Conservation (phyloP, 2,113 vertebrate genomes). For the Anhinga anhinga region DNA sequence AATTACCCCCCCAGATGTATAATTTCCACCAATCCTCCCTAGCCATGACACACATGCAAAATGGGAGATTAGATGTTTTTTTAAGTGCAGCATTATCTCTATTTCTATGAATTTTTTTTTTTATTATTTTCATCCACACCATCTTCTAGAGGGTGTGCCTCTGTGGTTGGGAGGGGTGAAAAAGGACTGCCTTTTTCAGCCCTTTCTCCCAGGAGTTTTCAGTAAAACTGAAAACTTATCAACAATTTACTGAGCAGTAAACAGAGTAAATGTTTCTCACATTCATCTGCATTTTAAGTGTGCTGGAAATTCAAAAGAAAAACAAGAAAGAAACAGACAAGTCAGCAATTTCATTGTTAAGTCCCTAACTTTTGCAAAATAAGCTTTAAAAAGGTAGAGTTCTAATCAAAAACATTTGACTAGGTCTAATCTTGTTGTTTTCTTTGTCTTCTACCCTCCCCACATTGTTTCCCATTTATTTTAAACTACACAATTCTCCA, state of each 20-base stretch:
- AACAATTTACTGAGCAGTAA: not conserved
- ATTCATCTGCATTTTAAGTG: not conserved
- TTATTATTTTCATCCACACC: accelerated
- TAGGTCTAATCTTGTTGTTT: not conserved
- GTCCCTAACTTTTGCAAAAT: not conserved
- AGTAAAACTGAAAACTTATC: not conserved
- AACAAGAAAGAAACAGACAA: not conserved
- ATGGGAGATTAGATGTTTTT: not conserved
- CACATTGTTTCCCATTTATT: not conserved
- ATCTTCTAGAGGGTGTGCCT: not conserved
- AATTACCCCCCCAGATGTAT: not conserved
- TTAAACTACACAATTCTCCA: not conserved
- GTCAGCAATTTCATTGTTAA: not conserved
- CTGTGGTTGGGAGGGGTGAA: not conserved
- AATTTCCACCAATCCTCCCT: not conserved
- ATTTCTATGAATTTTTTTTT: not conserved
- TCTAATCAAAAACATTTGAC: not conserved
- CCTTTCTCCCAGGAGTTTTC: not conserved
- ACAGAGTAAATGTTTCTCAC: not conserved
- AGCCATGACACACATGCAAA: not conserved
- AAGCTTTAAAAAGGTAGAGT: not conserved
- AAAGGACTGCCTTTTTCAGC: not conserved
- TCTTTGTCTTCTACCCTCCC: not conserved
- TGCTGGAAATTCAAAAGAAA: not conserved
- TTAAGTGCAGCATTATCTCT: not conserved